phyloP scores from a whole-genome alignment of 2,888 invertebrate genomes.

The Pristionchus entomophagus region DNA sequence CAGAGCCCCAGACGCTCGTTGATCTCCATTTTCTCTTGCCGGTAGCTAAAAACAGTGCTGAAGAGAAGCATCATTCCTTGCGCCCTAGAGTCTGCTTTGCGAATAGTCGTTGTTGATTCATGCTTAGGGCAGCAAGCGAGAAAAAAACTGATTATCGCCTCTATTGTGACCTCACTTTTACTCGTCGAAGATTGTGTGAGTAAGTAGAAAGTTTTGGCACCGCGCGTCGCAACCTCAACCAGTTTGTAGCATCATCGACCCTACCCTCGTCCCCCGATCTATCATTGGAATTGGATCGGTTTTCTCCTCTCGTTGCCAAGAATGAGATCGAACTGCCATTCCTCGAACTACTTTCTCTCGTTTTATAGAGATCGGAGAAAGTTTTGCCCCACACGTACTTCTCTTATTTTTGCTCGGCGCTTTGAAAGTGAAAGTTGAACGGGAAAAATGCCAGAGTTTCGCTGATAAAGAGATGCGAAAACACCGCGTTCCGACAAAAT shows the following conservation, averaged over 20 bases:
- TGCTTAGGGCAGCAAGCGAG: not conserved
- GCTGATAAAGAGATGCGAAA: too few relatives aligned
- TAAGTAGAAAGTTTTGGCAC: constrained; percentile 6
- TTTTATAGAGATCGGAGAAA: not conserved
- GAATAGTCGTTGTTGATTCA: not conserved
- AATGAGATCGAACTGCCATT: not conserved
- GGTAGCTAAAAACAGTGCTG: too few relatives aligned
- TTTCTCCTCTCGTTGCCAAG: not conserved
- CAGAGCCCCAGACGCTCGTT: too few relatives aligned
- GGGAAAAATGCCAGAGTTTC: too few relatives aligned
- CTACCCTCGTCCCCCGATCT: too few relatives aligned
- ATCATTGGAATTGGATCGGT: not conserved
- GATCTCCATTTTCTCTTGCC: too few relatives aligned
- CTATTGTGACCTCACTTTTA: not conserved
- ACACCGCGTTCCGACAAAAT: too few relatives aligned
- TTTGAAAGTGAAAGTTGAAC: not conserved
- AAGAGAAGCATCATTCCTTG: too few relatives aligned
- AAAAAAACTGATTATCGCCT: constrained; percentile 7
- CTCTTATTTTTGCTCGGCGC: too few relatives aligned
- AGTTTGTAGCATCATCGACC: not conserved
- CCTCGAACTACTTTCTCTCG: not conserved
- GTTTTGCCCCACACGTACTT: not conserved
- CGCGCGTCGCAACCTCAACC: not conserved
- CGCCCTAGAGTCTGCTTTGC: not conserved
- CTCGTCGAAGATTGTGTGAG: not conserved